A percentile compares a stretch with the other conserved stretches of the same genome.
Conservation (phyloP, 2,888 invertebrate species). For the Conchocele bisecta region DNA sequence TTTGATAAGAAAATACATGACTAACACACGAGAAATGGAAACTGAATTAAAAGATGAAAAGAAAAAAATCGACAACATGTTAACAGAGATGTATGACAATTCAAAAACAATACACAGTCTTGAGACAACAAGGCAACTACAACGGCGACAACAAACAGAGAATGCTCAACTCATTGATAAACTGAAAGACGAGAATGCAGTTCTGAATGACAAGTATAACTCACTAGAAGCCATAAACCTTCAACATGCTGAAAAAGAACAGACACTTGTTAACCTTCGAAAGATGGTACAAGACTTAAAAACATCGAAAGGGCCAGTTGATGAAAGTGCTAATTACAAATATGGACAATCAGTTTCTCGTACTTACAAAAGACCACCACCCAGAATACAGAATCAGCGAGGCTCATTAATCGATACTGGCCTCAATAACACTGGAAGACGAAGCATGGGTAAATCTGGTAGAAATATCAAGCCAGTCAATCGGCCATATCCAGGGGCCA, state of each 20-base stretch:
- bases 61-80: slow-evolving; percentile 58
- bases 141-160: slow-evolving; percentile 53
- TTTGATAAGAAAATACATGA: slow-evolving; percentile 51
- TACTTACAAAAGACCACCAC: neutral
- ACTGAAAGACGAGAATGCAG: slow-evolving; percentile 51
- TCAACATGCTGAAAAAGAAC: slow-evolving; percentile 65
- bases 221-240: slow-evolving; percentile 40
- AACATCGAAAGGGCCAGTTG: slow-evolving; percentile 2
- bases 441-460: slow-evolving; percentile 18
- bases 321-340: slow-evolving; percentile 45
- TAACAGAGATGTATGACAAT: slow-evolving; percentile 62
- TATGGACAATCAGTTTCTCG: too few species aligned
- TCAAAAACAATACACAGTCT: slow-evolving; percentile 63
- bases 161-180: slow-evolving; percentile 44
- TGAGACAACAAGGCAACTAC: slow-evolving; percentile 50
- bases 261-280: slow-evolving; percentile 60
- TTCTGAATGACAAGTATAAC: slow-evolving; percentile 45
- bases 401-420: slow-evolving; percentile 29
- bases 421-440: slow-evolving; percentile 4
- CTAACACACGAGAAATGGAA: slow-evolving; percentile 42
- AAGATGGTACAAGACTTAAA: slow-evolving; percentile 58
- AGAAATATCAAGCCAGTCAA: too few species aligned
- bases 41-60: slow-evolving; percentile 54
- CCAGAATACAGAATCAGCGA: slow-evolving; percentile 16
- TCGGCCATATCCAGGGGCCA: too few species aligned